Evolutionary conservation across 1,140 invertebrate genomes (phyloP), one percentile per base, ranked within the genome.

Genomic region (Coptotermes formosanus): DNA sequence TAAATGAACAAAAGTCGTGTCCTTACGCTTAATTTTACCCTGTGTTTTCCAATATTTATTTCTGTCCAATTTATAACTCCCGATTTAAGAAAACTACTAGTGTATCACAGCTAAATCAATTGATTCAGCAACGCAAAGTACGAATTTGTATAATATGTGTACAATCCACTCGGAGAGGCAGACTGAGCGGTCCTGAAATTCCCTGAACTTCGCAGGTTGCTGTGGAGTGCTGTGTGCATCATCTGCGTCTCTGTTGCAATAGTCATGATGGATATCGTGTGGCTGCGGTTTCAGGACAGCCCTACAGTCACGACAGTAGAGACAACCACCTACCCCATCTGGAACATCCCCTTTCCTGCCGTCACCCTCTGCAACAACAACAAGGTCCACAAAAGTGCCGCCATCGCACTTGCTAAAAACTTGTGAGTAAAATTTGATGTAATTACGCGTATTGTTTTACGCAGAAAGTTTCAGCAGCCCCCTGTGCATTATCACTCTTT

Each of bases 311-410:
- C 92, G 81, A 93, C 92, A 3, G 91, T 95, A 87, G 94, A 95
- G 88, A 94, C 93, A 38, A 94, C 93, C 0, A 94, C 95, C 89
- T 93, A 93, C 82, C 93, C 94, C 25, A 94, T 95, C 64, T 95
- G 94, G 93, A 93, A 94, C 88, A 93, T 94, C 86, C 93, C 93
- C 0, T 95, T 95, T 89, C 95, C 95, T 0, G 94, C 94, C 0
- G 92, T 95, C 0, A 95, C 94, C 0, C 91, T 95, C 81, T 95
- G 95, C 88, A 92, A 93, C 87, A 91, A 94, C 30, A 95, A 95
- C 89, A 90, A 92, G 87, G 89, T 94, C 16, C 92, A 92, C 86
- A 12, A 48, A 16, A 21, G 48, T 14, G 86, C 86, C 19, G 86
- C 89, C 30, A 85, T 88, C 0, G 83, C 84, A 25, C 87, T 90